phyloP scores from a whole-genome alignment of 1,140 invertebrate species.

The Aphis craccivora region DNA sequence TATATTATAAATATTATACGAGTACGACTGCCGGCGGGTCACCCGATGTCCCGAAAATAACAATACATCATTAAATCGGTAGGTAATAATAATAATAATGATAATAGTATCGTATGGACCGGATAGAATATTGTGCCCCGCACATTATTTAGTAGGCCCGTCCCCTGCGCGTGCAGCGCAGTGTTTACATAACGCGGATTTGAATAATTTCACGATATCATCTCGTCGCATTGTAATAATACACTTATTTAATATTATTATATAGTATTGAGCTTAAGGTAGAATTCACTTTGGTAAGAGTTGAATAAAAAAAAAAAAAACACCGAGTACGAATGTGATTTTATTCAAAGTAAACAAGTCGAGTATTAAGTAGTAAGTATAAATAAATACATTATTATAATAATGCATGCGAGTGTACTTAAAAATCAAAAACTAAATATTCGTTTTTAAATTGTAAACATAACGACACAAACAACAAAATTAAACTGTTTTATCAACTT shows the following conservation, averaged over 20 bases:
- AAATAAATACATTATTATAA: background rate
- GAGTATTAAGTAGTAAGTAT: background rate
- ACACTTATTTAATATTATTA: background rate
- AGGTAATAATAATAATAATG: background rate
- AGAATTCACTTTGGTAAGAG: background rate
- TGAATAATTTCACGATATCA: constrained; percentile 45
- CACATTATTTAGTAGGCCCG: background rate
- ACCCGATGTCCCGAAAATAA: constrained; percentile 29
- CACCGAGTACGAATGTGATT: background rate
- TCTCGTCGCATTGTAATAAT: constrained; percentile 5
- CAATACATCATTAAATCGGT: constrained; percentile 45
- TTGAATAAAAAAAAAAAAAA: background rate
- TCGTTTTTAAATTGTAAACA: background rate
- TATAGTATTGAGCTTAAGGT: background rate
- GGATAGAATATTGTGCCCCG: background rate
- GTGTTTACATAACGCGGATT: constrained; percentile 46
- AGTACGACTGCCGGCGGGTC: constrained; percentile 6
- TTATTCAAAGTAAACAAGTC: background rate
- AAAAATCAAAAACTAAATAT: background rate
- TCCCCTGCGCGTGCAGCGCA: background rate
- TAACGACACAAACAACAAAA: background rate
- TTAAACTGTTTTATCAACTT: background rate
- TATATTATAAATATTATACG: background rate
- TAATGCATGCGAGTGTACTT: background rate
- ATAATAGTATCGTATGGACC: background rate